phyloP scores from a whole-genome alignment of 64 coral and sea anemone species.

The Catalaphyllia jardinei region DNA sequence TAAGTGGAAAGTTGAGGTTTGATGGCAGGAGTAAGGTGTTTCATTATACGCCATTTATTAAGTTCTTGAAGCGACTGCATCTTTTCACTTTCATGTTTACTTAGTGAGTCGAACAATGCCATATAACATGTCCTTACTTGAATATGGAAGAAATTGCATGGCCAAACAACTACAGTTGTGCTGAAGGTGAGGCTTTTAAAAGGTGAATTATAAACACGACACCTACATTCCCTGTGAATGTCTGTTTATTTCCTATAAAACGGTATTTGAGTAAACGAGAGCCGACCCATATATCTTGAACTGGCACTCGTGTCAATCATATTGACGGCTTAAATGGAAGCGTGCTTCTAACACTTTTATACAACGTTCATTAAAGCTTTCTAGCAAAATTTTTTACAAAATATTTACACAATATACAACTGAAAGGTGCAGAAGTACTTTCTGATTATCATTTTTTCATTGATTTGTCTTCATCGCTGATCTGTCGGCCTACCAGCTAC shows the following conservation, averaged over 20 bases:
- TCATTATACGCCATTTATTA: constrained; percentile 12
- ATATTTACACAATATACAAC: constrained; percentile 51
- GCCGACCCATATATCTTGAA: constrained; percentile 15
- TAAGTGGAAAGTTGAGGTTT: constrained; percentile 4
- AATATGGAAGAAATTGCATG: not conserved
- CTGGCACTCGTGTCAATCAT: constrained; percentile 5
- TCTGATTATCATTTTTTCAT: constrained; percentile 22
- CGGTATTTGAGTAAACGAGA: constrained; percentile 23
- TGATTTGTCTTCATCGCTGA: constrained; percentile 21
- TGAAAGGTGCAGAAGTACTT: constrained; percentile 11
- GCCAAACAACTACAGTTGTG: not conserved
- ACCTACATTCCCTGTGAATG: not conserved
- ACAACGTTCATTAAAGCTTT: constrained; percentile 29
- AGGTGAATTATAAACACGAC: not conserved
- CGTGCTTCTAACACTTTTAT: not conserved
- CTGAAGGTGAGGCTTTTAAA: not conserved
- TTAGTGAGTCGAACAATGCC: not conserved
- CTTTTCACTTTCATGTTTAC: constrained; percentile 13
- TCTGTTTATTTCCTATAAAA: constrained; percentile 60
- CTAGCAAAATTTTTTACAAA: constrained; percentile 37
- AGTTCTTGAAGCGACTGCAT: constrained; percentile 23
- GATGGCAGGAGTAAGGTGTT: not conserved
- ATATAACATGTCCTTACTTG: not conserved
- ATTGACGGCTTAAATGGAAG: constrained; percentile 40
- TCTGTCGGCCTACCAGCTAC: not conserved